Conservation (phyloP, 2,797 vertebrate genomes). For the Taenioides sp. region DNA sequence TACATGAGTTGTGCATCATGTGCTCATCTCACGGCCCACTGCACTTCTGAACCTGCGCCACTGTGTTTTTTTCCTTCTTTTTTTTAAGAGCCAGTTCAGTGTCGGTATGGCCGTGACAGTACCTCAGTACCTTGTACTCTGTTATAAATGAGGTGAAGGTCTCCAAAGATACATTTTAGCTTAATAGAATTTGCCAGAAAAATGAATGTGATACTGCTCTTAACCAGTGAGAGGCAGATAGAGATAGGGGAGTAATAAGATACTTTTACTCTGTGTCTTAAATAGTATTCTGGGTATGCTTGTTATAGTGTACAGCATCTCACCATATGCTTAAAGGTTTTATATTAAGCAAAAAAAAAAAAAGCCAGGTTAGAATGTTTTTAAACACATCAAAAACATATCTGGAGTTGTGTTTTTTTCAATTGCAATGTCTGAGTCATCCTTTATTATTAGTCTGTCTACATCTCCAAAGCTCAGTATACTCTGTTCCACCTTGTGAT, state of each 20-base stretch:
- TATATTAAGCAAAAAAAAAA: too few relatives aligned
- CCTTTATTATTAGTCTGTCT: too few relatives aligned
- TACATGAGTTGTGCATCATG: conserved; percentile 39
- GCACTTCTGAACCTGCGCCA: conserved; percentile 58
- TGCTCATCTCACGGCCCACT: conserved; percentile 60
- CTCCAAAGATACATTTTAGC: background rate
- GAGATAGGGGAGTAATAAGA: background rate
- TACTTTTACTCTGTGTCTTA: background rate
- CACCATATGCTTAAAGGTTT: background rate
- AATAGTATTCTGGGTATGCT: background rate
- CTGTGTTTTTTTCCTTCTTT: conserved; percentile 8
- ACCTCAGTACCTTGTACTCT: conserved; percentile 42
- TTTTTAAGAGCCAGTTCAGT: conserved; percentile 55
- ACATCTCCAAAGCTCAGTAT: too few relatives aligned
- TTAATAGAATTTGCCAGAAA: background rate
- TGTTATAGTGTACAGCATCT: background rate
- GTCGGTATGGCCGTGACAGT: conserved; percentile 54
- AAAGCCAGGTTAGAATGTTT: too few relatives aligned
- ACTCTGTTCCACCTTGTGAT: too few relatives aligned
- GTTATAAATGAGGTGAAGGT: conserved; percentile 18
- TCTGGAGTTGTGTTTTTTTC: too few relatives aligned
- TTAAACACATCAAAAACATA: too few relatives aligned
- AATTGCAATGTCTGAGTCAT: too few relatives aligned
- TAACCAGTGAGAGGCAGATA: background rate
- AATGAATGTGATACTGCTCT: background rate